Base-by-base conservation (phyloP, 2,888 invertebrate species). In the Xestia rhomboidea region DNA sequence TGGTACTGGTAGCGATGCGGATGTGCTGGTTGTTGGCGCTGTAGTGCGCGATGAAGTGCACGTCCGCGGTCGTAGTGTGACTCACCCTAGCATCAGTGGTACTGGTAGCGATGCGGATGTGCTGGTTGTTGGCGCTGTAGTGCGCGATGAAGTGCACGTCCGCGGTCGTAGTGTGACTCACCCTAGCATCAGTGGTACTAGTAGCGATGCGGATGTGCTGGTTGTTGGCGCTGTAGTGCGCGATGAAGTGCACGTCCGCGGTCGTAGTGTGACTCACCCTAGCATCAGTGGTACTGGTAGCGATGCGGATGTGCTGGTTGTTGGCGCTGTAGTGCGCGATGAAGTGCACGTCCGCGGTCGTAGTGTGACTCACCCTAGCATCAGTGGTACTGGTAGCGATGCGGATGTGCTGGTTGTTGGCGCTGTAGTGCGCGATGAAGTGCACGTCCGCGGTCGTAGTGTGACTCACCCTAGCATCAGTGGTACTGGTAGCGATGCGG, bases 151-250 rank as follows among this genome's bases (percentile, higher is more conserved):
- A 96, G 60, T 98, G 94, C 71, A 98, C 91, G 87, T 98, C 98
- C 0, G 98, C 97, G 66, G 95, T 95, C 0, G 98, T 34, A 34
- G 34, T 34, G 34, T 34, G 34, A 34, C 34, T 34, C 34, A 34
- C 34, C 34, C 97, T 97, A 0, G 99, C 98, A 73, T 98, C 96
- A 21, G 97, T 97, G 0, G 99, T 99, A 82, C 98, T 98, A 1
- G 99, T 99, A 11, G 98, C 97, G 34, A 99, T 98, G 91, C 98
- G 98, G 18, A 99, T 97, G 91, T 99, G 99, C 87, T 98, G 98
- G 93, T 98, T 97, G 83, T 97, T 97, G 1, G 98, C 98, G 73
- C 99, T 99, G 94, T 98, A 98, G 93, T 99, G 99, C 10, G 98
- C 97, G 46, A 98, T 95, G 86, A 98, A 96, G 60, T 98, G 94